Evolutionary conservation across 1,140 invertebrate genomes (phyloP), one percentile per base, ranked within the genome.

Genomic region (Drosophila tristis): DNA sequence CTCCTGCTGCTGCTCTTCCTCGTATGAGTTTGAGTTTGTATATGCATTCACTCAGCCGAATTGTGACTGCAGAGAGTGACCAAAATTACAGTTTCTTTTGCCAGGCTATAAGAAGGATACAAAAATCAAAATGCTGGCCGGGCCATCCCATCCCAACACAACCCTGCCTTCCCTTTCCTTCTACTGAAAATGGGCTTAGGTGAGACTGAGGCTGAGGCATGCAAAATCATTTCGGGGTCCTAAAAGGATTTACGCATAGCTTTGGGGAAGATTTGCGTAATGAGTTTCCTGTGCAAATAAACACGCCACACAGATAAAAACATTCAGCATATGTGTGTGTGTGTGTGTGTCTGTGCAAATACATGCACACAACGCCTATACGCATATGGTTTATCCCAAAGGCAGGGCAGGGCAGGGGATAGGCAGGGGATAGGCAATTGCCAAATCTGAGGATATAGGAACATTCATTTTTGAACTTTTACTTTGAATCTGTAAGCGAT

Each of bases 201-300:
- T 16, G 7, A 26, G 15, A 60, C 43, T 48, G 15, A 26, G 15
- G 70, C 43, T 48, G 15, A 44, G 64, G 51, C 64, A 59, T 49
- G 53, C 53, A 71, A 70, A 60, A 53, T 62, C 63, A 74, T 74
- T 74, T 56, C 42, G 50, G 47, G 68, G 0, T 53, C 74, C 51
- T 75, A 81, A 84, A 84, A 77, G 80, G 76, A 78, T 84, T 81
- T 82, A 58, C 65, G 75, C 64, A 82, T 78, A 63, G 80, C 80
- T 84, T 84, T 82, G 73, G 80, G 80, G 66, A 63, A 63, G 79
- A 84, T 81, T 84, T 81, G 71, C 75, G 79, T 84, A 84, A 84
- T 84, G 80, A 84, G 80, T 84, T 84, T 84, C 80, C 80, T 84
- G 80, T 84, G 72, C 76, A 84, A 84, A 84, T 84, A 84, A 81